These are phyloP conservation scores for Euplagia quadripunctaria DNA, from an alignment of 2,888 invertebrate species.

Conservation along the genomic window DNA sequence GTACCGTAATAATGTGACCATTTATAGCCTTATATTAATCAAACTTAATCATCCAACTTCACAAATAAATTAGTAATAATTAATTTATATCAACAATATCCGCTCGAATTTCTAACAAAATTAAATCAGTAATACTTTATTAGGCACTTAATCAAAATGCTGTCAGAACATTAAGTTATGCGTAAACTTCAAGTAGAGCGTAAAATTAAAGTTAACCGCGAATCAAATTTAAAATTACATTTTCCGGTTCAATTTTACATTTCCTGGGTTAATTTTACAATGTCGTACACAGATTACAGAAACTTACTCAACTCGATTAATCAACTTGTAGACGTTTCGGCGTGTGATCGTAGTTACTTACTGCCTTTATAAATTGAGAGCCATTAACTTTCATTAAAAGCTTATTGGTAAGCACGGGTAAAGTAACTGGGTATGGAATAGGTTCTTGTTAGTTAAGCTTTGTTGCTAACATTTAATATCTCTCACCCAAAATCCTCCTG, in stretches of 20 bases:
- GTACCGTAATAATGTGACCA: neutral
- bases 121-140: constrained; percentile 20
- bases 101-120: constrained; percentile 10
- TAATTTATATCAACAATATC: constrained; percentile 14
- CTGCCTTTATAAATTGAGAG: constrained; percentile 8
- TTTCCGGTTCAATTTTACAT: constrained; percentile 41
- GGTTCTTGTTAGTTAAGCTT: neutral
- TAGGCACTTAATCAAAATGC: constrained; percentile 36
- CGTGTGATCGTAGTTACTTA: constrained; percentile 11
- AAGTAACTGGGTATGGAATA: neutral
- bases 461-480: neutral
- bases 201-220: constrained; percentile 42
- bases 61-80: constrained; percentile 2
- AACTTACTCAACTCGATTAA: constrained; percentile 38
- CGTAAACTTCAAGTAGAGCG: constrained; percentile 39
- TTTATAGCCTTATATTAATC: constrained; percentile 8
- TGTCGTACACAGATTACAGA: constrained; percentile 28
- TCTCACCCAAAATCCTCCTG: neutral
- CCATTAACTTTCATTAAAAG: constrained; percentile 1
- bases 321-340: constrained; percentile 23
- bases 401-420: neutral
- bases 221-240: constrained; percentile 49
- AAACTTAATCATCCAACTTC: constrained; percentile 7
- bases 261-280: constrained; percentile 22
- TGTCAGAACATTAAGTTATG: constrained; percentile 39